phyloP scores from a whole-genome alignment of 2,797 vertebrate species.

The Valencia hispanica region DNA sequence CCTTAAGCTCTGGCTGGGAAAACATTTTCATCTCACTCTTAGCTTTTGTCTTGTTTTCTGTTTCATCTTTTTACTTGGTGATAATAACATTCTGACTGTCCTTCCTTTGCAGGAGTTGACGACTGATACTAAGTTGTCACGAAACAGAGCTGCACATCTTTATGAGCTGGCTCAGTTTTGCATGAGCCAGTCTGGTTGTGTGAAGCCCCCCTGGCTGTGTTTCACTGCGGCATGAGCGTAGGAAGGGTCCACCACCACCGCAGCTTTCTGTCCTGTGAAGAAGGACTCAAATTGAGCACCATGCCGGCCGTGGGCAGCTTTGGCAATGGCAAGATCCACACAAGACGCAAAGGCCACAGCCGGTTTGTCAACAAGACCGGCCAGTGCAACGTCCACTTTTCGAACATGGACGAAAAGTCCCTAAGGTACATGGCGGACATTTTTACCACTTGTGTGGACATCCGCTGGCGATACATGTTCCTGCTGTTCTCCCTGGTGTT shows the following conservation, averaged over 20 bases:
- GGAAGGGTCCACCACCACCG: conserved; percentile 85
- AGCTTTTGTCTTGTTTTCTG: background rate
- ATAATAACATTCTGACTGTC: conserved; percentile 29
- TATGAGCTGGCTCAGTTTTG: conserved; percentile 47
- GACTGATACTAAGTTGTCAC: background rate
- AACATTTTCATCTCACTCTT: background rate
- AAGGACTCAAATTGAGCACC: conserved; percentile 87
- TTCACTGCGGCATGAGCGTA: conserved; percentile 88
- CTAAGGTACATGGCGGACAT: conserved; percentile 96
- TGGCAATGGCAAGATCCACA: conserved; percentile 95
- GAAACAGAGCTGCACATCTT: conserved; percentile 29
- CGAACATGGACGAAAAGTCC: conserved; percentile 96
- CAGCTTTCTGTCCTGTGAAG: conserved; percentile 90
- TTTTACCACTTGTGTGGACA: conserved; percentile 96
- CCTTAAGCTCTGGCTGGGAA: background rate
- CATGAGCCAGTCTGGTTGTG: conserved; percentile 53
- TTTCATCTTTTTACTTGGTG: background rate
- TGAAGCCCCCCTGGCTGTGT: conserved; percentile 55
- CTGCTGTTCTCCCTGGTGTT: conserved; percentile 92
- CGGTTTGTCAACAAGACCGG: conserved; percentile 95
- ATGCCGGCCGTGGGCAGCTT: conserved; percentile 94
- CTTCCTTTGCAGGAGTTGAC: conserved; percentile 41
- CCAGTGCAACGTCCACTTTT: conserved; percentile 93
- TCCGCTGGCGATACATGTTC: conserved; percentile 97
- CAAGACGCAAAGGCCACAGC: conserved; percentile 87